Base-by-base conservation (phyloP, 2,113 vertebrate genomes). In the Pandion haliaetus region DNA sequence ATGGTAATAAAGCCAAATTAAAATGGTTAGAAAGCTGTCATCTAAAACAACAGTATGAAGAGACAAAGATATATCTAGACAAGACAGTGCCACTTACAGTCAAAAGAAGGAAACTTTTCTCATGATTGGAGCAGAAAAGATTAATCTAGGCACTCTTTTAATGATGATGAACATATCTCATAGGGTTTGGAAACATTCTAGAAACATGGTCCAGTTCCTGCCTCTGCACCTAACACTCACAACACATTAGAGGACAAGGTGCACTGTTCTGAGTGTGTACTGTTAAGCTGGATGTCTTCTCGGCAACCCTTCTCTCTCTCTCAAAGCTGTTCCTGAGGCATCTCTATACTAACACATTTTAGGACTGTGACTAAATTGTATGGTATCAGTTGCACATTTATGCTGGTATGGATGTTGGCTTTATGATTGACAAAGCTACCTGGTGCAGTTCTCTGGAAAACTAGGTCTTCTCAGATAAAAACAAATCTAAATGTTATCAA, bases 201-300 rank as follows among this genome's bases (percentile, higher is more conserved):
- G 42, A 79, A 82, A 54, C 6, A 57, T 5, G 10, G 49, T 81
- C 29, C 9, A 26, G 12, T 69, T 77, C 34, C 44, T 89, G 17
- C 26, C 21, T 23, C 18, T 58, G 17, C 28, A 44, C 10, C 20
- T 70, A 49, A 83, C 40, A 49, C 15, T 44, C 34, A 18, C 2
- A 78, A 28, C 6, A 42, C 12, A 57, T 14, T 17, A 59, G 59
- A 66, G 40, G 10, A 84, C 18, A 42, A 78, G 34, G 20, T 52
- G 24, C 0, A 2, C 9, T 54, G 32, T 44, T 57, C 55, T 50
- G n/a, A 36, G 50, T 17, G 23, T 5, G 21, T 4, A 6, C 14
- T 0, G 0, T 40, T 71, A 63, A 79, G 3, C 4, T 67, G 61
- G 24, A 32, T 38, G 9, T 58, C 12, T 66, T 66, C 42, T 62